Conservation (phyloP, 2,888 invertebrate species). For the Tiphia femorata region DNA sequence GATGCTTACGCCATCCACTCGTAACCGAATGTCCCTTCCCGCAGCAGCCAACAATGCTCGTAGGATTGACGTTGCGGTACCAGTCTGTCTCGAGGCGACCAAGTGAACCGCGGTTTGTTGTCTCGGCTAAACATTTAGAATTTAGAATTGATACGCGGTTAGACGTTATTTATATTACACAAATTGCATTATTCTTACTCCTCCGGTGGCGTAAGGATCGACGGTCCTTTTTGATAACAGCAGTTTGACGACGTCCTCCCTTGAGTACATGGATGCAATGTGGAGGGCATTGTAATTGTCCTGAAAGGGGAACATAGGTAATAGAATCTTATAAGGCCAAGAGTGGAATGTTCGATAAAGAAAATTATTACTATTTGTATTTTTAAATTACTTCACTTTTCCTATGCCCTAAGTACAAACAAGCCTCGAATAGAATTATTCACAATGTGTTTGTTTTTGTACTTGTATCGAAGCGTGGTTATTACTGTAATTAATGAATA, state of each 20-base stretch:
- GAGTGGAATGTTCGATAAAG: too few species aligned
- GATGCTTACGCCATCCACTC: conserved; percentile 87
- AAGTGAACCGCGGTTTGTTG: conserved; percentile 96
- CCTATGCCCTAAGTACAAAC: too few species aligned
- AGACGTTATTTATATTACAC: too few species aligned
- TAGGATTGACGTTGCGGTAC: conserved; percentile 91
- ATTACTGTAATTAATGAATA: too few species aligned
- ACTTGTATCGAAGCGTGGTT: too few species aligned
- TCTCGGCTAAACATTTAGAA: conserved; percentile 77
- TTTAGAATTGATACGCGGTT: background rate
- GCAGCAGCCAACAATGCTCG: conserved; percentile 89
- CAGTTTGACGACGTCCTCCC: conserved; percentile 94
- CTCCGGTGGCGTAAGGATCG: conserved; percentile 92
- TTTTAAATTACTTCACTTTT: too few species aligned
- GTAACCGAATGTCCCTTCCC: conserved; percentile 89
- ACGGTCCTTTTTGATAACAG: conserved; percentile 90
- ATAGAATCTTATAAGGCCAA: too few species aligned
- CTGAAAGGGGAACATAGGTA: too few species aligned
- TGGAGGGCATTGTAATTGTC: conserved; percentile 97
- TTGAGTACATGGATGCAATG: conserved; percentile 93
- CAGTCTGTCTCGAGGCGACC: conserved; percentile 93
- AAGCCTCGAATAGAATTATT: too few species aligned
- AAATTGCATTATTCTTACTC: conserved; percentile 82
- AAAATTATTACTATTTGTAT: too few species aligned
- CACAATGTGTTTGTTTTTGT: too few species aligned